These are phyloP conservation scores for Andricus quercusramuli DNA, from an alignment of 2,888 invertebrate genomes.

Conservation along the genomic window DNA sequence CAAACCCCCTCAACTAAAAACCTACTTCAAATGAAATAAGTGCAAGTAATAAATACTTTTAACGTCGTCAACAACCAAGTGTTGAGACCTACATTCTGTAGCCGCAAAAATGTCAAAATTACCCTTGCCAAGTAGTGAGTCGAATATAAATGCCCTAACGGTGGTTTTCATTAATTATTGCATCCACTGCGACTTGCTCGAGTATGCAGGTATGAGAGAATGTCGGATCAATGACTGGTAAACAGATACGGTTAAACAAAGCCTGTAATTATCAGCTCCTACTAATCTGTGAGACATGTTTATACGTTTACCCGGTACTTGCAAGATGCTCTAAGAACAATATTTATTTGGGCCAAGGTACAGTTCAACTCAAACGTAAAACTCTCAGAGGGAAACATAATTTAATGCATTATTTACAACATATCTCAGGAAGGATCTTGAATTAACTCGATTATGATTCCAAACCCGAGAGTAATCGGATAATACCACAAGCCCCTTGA, in stretches of 20 bases:
- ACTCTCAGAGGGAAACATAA: neutral
- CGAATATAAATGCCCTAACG: slow-evolving; percentile 54
- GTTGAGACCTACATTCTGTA: neutral
- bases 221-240: slow-evolving; percentile 46
- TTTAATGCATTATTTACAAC: neutral
- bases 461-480: neutral
- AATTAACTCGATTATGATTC: neutral
- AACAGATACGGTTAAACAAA: slow-evolving; percentile 52
- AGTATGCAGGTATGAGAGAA: slow-evolving; percentile 22
- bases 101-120: neutral
- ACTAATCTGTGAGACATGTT: slow-evolving; percentile 13
- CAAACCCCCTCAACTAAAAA: neutral
- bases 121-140: slow-evolving; percentile 43
- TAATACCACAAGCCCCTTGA: neutral
- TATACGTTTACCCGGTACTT: slow-evolving; percentile 9
- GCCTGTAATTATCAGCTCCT: slow-evolving; percentile 51
- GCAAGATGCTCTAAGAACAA: neutral
- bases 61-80: neutral
- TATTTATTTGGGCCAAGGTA: slow-evolving; percentile 23
- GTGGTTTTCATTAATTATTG: slow-evolving; percentile 46
- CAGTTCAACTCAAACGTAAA: neutral
- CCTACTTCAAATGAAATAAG: no score
- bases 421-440: neutral
- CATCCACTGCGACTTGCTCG: neutral
- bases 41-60: neutral